A percentile compares a stretch with the other conserved stretches of the same genome.
Evolutionary conservation across 2,113 vertebrate genomes (phyloP).

Genomic region (Platichthys flesus): DNA sequence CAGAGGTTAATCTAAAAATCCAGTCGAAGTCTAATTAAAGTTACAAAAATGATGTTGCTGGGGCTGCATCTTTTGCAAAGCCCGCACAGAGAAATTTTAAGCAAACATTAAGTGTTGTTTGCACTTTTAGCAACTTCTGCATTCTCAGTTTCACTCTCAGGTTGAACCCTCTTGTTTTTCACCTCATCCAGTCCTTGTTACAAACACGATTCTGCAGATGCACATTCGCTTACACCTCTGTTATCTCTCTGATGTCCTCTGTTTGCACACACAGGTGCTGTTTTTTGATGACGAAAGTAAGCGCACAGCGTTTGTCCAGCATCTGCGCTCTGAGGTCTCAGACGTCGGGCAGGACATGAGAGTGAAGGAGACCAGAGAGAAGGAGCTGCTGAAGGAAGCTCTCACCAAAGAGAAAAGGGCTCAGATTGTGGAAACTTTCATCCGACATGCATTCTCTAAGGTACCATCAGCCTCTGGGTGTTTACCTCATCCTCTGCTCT

Average conservation of each 20-base stretch:
- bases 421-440: constrained; percentile 93
- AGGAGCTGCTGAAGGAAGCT: constrained; percentile 85
- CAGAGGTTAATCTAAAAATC: neutral
- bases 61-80: constrained; percentile 10
- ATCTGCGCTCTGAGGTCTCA: constrained; percentile 71
- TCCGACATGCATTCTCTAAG: constrained; percentile 93
- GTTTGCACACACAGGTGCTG: constrained; percentile 84
- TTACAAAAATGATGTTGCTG: neutral
- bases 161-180: neutral
- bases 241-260: constrained; percentile 13
- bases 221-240: constrained; percentile 1
- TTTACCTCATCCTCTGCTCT: constrained; percentile 47
- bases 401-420: constrained; percentile 90
- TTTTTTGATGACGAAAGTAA: constrained; percentile 86
- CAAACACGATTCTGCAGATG: constrained; percentile 40
- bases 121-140: neutral
- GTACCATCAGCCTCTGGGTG: constrained; percentile 72
- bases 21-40: neutral
- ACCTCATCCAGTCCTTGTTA: constrained; percentile 3
- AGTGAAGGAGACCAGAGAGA: constrained; percentile 82
- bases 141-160: neutral
- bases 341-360: constrained; percentile 62
- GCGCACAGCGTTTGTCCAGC: constrained; percentile 81
- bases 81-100: neutral
- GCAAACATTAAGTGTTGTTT: neutral